A percentile compares a stretch with the other conserved stretches of the same genome.
Evolutionary conservation across 1,140 invertebrate species (phyloP).

Genomic region (Procambarus clarkii): DNA sequence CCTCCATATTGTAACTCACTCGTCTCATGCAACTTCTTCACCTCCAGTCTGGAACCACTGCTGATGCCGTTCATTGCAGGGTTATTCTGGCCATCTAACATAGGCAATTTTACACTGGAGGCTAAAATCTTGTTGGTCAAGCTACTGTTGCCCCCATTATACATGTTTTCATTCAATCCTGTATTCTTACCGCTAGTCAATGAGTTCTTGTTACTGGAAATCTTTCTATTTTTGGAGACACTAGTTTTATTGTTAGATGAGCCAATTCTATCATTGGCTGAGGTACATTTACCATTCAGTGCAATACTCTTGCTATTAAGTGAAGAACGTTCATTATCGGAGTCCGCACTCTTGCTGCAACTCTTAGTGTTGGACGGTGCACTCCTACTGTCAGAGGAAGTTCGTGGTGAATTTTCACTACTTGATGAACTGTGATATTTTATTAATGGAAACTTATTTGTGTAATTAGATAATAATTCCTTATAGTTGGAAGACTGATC

Average conservation of each 20-base stretch:
- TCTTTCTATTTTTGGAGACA: neutral
- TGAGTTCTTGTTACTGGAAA: neutral
- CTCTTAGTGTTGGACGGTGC: neutral
- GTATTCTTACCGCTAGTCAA: conserved; percentile 1
- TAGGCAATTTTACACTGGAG: neutral
- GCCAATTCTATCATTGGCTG: neutral
- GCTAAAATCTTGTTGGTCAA: neutral
- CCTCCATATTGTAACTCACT: conserved; percentile 54
- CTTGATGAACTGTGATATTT: neutral
- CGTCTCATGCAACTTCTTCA: conserved; percentile 61
- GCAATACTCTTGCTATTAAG: neutral
- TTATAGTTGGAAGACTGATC: conserved; percentile 12
- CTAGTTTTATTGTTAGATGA: neutral
- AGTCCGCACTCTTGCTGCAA: neutral
- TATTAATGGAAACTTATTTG: neutral
- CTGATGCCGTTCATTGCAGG: neutral
- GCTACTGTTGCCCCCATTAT: neutral
- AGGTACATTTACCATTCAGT: neutral
- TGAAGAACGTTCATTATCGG: neutral
- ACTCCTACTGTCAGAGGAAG: conserved; percentile 12
- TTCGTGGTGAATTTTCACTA: neutral
- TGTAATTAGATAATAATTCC: neutral
- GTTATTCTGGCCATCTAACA: neutral
- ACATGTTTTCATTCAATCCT: neutral
- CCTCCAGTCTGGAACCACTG: conserved; percentile 43